Conservation (phyloP, 2,888 invertebrate genomes). For the Cataglyphis cursor region DNA sequence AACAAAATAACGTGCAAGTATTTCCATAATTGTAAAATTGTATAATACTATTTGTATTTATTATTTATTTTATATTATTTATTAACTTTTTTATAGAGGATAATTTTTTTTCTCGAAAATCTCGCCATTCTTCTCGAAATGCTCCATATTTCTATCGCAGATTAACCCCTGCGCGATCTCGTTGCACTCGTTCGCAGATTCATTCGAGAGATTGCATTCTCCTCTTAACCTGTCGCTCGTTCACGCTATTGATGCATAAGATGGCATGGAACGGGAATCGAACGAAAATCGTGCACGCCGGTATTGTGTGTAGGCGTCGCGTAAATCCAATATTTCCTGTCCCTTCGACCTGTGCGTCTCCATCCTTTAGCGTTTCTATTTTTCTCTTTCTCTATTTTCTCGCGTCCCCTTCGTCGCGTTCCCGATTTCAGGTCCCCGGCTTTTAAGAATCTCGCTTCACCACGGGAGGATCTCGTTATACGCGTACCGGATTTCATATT, state of each 20-base stretch:
- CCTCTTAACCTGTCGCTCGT: constrained; percentile 41
- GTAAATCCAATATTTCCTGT: constrained; percentile 83
- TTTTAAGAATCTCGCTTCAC: constrained; percentile 78
- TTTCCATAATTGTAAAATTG: background rate
- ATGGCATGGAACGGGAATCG: constrained; percentile 62
- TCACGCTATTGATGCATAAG: constrained; percentile 29
- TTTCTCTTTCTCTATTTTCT: constrained; percentile 66
- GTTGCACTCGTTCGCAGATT: background rate
- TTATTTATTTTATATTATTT: background rate
- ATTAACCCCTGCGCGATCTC: background rate
- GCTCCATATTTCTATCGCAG: background rate
- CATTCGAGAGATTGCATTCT: constrained; percentile 16
- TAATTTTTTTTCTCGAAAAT: background rate
- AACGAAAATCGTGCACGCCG: constrained; percentile 67
- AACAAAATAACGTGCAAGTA: background rate
- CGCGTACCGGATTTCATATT: constrained; percentile 76
- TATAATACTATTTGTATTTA: too few species aligned
- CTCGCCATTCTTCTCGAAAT: background rate
- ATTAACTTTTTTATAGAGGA: background rate
- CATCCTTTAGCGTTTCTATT: constrained; percentile 67
- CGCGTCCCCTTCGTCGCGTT: constrained; percentile 47
- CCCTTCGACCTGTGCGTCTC: constrained; percentile 68
- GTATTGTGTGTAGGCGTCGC: constrained; percentile 82
- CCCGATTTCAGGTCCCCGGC: constrained; percentile 58
- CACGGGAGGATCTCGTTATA: constrained; percentile 82